Evolutionary conservation across 2,113 vertebrate genomes (phyloP), one percentile per base, ranked within the genome.

Genomic region (Nothocercus nigrocapillus): DNA sequence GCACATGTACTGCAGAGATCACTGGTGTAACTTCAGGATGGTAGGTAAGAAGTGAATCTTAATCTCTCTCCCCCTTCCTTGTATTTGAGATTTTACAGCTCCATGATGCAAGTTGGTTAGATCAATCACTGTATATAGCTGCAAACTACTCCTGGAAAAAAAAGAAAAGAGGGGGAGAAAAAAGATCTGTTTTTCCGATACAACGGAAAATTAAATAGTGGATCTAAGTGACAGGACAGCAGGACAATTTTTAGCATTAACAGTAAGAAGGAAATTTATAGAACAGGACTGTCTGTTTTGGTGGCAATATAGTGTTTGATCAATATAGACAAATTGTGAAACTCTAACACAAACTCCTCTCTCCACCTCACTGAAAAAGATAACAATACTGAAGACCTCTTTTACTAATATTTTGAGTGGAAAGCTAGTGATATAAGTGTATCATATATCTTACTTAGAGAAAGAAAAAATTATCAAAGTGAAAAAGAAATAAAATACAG

Each of bases 161-260:
- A 12, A 5, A 9, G 3, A 11, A 15, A 27, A 10, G 27, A 56
- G 11, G 42, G 8, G 11, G 61, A 0, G 18, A 3, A 19, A 30
- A 36, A 16, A 24, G 0, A 27, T 82, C 4, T 68, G 21, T 47
- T 79, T 79, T 76, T 87, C 38, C 82, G 28, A 40, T 73, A 18
- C 1, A 76, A 56, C 6, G 68, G 18, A 38, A 4, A 68, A 28
- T 28, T 8, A 56, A 56, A 30, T 56, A 30, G 15, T 56, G 27
- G 6, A 32, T 21, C 17, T 38, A 54, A 32, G 27, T 32, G 40
- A 67, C 20, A 14, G 9, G 8, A 53, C 1, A 38, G 34, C 49
- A 86, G 44, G 6, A 47, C 0, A 8, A 22, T 18, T 14, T n/a
- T 44, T 11, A 38, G 34, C 25, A 58, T 5, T 0, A 1, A 47